These are phyloP conservation scores for Axis porcinus DNA, from an alignment of 2,113 vertebrate genomes.

Conservation along the genomic window DNA sequence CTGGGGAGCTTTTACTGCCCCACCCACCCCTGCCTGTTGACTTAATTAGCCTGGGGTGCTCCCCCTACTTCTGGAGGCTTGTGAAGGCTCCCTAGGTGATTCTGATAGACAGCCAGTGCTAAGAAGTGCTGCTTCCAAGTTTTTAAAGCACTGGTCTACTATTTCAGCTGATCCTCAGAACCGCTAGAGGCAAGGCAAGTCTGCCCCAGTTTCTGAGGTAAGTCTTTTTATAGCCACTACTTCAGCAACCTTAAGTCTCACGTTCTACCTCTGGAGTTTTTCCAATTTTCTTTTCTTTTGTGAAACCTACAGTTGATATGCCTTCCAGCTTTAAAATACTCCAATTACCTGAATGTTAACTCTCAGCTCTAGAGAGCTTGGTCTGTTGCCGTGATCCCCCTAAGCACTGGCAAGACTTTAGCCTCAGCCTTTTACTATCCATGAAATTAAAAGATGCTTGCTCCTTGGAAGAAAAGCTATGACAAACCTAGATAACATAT, in stretches of 20 bases:
- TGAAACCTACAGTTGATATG: background rate
- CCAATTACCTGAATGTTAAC: constrained; percentile 14
- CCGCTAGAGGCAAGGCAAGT: background rate
- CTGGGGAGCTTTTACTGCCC: background rate
- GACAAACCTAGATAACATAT: background rate
- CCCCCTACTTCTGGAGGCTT: background rate
- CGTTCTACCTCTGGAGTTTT: constrained; percentile 17
- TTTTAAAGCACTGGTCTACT: background rate
- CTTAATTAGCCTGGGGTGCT: background rate
- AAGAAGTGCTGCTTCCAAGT: background rate
- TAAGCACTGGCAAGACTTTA: background rate
- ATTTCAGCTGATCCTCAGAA: background rate
- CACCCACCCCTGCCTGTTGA: background rate
- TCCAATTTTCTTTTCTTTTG: constrained; percentile 32
- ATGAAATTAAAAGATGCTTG: background rate
- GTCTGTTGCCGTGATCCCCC: background rate
- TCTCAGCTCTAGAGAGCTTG: background rate
- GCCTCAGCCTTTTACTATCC: background rate
- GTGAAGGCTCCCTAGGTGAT: background rate
- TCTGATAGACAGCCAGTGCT: background rate
- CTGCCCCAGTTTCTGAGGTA: constrained; percentile 47
- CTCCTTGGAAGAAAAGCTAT: background rate
- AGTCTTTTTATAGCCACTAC: constrained; percentile 62
- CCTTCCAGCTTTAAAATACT: constrained; percentile 48
- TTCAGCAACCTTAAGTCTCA: constrained; percentile 47